Base-by-base conservation (phyloP, 2,888 invertebrate species). In the Lasioglossum malachurum region DNA sequence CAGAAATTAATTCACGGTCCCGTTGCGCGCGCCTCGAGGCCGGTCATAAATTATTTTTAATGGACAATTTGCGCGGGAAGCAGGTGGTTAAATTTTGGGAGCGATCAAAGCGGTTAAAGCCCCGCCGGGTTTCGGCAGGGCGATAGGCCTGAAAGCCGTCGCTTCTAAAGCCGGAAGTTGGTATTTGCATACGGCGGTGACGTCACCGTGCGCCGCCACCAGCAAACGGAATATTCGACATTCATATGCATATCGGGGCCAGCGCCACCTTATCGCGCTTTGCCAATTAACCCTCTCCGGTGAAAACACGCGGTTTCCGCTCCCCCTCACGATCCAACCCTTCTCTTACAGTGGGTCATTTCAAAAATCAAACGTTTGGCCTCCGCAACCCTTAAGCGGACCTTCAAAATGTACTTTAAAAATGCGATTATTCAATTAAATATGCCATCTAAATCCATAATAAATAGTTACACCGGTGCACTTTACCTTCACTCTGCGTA, bases 221-320 rank as follows among this genome's bases (percentile, higher is more conserved):
- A 69, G 87, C 92, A 91, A 93, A 92, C 90, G 91, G 90, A 93
- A 92, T 92, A 92, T 91, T 92, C 86, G 46, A 89, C 90, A 93
- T 94, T 94, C 93, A 92, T 93, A 94, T 94, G 93, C 93, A 94
- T 94, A 94, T 94, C 92, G 91, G 88, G 91, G 85, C 89, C 85
- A 90, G 83, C 90, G 82, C 89, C 88, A 90, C 92, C 93, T 93
- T 93, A 94, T 94, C 93, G 92, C 90, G 88, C 92, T 93, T 93
- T 92, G 85, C 92, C 93, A 94, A 94, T 94, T 93, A 94, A 91
- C 89, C 89, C 80, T 87, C 80, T 57, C 64, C 69, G 60, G 67
- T 44, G 60, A 75, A 71, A 80, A 82, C 77, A 74, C 82, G 82
- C 78, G 78, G 57, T n/a, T n/a, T 12, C n/a, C 12, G n/a, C 57